phyloP scores from a whole-genome alignment of 2,113 vertebrate genomes.

The Gobius niger region DNA sequence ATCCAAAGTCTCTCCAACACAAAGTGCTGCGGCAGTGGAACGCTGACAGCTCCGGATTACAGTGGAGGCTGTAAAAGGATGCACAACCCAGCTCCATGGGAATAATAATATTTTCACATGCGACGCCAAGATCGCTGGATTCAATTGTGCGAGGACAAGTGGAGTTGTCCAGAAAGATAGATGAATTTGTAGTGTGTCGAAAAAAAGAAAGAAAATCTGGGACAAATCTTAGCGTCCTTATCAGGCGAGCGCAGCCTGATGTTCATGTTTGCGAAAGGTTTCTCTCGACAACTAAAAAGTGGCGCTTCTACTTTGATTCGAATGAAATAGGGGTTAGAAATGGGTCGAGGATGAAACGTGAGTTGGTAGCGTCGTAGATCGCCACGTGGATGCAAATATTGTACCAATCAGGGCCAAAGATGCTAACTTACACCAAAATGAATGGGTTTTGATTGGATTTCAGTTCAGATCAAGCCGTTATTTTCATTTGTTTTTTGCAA shows the following conservation, averaged over 20 bases:
- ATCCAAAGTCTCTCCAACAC: conserved; percentile 65
- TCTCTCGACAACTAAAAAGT: too few relatives aligned
- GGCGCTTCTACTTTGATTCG: neutral
- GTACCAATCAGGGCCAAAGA: neutral
- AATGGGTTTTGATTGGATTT: neutral
- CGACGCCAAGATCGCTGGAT: conserved; percentile 57
- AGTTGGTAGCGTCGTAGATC: neutral
- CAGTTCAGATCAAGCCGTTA: too few relatives aligned
- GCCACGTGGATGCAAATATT: neutral
- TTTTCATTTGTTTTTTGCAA: too few relatives aligned
- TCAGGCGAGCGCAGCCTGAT: conserved; percentile 37
- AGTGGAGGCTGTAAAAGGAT: conserved; percentile 39
- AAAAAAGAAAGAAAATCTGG: conserved; percentile 32
- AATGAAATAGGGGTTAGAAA: neutral
- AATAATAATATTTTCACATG: conserved; percentile 58
- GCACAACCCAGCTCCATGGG: conserved; percentile 36
- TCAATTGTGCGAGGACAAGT: conserved; percentile 55
- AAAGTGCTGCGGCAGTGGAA: conserved; percentile 59
- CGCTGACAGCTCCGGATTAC: conserved; percentile 63
- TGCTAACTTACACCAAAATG: neutral
- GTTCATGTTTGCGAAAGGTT: conserved; percentile 28
- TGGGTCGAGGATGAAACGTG: neutral
- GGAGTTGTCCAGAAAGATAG: conserved; percentile 52
- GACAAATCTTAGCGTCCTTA: conserved; percentile 37
- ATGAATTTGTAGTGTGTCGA: conserved; percentile 41